phyloP scores from a whole-genome alignment of 2,797 vertebrate species.

The Brachymystax lenok region DNA sequence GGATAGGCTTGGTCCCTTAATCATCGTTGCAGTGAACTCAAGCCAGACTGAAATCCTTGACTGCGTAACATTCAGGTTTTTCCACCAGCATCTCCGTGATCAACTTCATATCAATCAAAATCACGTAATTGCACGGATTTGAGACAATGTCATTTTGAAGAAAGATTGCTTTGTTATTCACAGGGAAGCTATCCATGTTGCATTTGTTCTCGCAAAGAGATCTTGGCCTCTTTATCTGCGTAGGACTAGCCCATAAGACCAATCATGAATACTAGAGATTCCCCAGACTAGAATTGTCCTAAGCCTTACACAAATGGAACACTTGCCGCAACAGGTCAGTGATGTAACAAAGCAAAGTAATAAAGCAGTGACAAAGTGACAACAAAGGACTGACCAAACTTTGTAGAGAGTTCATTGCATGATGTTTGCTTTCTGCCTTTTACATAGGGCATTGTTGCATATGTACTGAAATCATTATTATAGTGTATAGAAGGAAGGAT shows the following conservation, averaged over 20 bases:
- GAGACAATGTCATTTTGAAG: neutral
- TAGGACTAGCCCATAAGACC: neutral
- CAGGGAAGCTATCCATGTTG: neutral
- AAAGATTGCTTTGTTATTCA: slow-evolving; percentile 17
- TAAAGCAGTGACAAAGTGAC: neutral
- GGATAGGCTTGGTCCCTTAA: slow-evolving; percentile 2
- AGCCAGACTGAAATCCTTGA: slow-evolving; percentile 6
- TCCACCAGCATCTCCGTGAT: neutral
- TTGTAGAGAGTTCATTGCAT: slow-evolving; percentile 1
- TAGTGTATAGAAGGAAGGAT: neutral
- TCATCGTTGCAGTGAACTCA: neutral
- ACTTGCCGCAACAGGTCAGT: slow-evolving; percentile 6
- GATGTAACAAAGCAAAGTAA: neutral
- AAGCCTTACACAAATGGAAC: neutral
- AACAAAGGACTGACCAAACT: neutral
- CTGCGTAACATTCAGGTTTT: neutral
- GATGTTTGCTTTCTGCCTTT: slow-evolving; percentile 1
- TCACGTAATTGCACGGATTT: neutral
- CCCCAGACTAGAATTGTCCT: slow-evolving; percentile 7
- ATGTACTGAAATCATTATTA: slow-evolving; percentile 15
- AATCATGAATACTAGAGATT: slow-evolving; percentile 12
- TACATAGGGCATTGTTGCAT: slow-evolving; percentile 1
- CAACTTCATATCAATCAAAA: slow-evolving; percentile 18
- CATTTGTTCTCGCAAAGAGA: neutral
- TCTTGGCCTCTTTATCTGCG: neutral